Conservation (phyloP, 2,888 invertebrate species). For the Helicoverpa assulta region DNA sequence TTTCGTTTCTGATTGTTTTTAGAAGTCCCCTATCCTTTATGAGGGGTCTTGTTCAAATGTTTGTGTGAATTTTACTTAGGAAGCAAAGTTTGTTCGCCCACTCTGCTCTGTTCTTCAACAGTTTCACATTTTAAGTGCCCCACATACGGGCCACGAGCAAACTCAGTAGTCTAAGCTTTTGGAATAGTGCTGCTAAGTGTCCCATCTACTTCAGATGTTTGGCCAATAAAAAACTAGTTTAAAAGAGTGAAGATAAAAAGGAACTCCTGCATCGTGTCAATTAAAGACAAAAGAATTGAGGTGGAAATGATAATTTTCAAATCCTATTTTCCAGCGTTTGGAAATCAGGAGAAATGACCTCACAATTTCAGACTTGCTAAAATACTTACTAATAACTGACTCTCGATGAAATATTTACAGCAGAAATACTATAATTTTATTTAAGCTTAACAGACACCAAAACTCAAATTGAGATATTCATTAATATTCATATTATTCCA, state of each 20-base stretch:
- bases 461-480: constrained; percentile 4
- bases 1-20: constrained; percentile 29
- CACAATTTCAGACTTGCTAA: not conserved
- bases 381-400: constrained; percentile 23
- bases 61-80: constrained; percentile 56
- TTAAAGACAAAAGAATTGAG: not conserved
- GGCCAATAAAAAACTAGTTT: constrained; percentile 12
- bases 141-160: constrained; percentile 68
- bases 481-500: constrained; percentile 20
- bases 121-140: constrained; percentile 73
- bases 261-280: no score
- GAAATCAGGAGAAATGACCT: not conserved
- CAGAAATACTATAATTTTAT: constrained; percentile 20
- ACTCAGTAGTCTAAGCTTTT: constrained; percentile 60
- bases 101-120: constrained; percentile 61
- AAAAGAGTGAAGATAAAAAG: not conserved
- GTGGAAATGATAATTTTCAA: not conserved
- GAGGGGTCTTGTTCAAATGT: constrained; percentile 47
- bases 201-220: constrained; percentile 14
- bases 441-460: not conserved
- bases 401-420: constrained; percentile 40
- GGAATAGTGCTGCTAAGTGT: constrained; percentile 61
- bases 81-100: constrained; percentile 61
- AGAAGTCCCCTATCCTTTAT: constrained; percentile 19
- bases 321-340: not conserved